A percentile compares a stretch with the other conserved stretches of the same genome.
These are phyloP conservation scores for Trachelipus rathkii DNA, from an alignment of 1,140 invertebrate species.

Conservation along the genomic window DNA sequence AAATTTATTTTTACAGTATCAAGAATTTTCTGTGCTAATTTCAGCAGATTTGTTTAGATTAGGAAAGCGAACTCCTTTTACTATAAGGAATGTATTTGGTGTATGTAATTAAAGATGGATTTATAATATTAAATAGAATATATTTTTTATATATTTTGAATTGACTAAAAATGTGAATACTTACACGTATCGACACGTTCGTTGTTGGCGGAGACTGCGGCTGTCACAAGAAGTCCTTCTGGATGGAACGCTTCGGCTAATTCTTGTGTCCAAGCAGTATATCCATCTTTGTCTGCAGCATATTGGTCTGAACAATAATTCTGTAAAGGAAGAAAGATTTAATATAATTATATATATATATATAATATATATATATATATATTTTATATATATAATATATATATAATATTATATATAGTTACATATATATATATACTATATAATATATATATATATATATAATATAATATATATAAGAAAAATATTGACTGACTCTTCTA, in stretches of 20 bases:
- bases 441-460: no score
- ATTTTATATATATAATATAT: background rate
- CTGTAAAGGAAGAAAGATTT: constrained; percentile 10
- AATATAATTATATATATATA: background rate
- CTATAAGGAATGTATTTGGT: background rate
- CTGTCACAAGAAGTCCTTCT: constrained; percentile 62
- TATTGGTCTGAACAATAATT: constrained; percentile 63
- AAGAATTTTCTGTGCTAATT: background rate
- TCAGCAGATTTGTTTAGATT: no score
- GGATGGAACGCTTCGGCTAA: constrained; percentile 49
- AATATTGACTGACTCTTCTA: no score
- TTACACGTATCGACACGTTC: constrained; percentile 51
- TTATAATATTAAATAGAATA: background rate
- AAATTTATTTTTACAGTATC: background rate
- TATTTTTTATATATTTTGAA: background rate
- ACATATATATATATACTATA: background rate
- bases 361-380: no score
- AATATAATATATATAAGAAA: no score
- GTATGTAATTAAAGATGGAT: background rate
- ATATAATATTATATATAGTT: background rate
- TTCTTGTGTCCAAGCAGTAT: constrained; percentile 47
- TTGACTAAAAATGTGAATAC: background rate
- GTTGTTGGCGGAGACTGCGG: constrained; percentile 82
- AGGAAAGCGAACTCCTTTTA: no score
- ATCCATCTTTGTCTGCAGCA: constrained; percentile 68